Evolutionary conservation across 1,140 invertebrate species (phyloP).

Genomic region (Pygmarrhopalites habei): DNA sequence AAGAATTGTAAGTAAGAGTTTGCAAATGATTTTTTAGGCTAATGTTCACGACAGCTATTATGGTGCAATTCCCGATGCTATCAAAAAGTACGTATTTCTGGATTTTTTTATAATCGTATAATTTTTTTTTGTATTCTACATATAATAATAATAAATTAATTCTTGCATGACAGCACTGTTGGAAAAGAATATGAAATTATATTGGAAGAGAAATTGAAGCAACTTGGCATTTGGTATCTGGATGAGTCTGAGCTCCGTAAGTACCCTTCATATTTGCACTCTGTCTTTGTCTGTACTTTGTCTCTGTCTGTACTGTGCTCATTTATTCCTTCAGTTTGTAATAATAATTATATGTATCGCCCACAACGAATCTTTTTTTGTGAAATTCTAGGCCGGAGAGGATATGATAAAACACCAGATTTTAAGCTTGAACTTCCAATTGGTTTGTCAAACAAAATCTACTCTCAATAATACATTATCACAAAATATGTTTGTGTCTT

Average conservation of each 20-base stretch:
- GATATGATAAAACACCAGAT: slow-evolving; percentile 93
- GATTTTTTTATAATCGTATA: slow-evolving; percentile 11
- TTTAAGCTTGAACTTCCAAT: slow-evolving; percentile 84
- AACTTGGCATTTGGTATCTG: slow-evolving; percentile 59
- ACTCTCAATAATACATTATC: too few species aligned
- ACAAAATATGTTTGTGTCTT: too few species aligned
- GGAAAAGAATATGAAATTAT: slow-evolving; percentile 69
- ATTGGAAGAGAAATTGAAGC: slow-evolving; percentile 53
- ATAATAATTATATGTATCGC: too few species aligned
- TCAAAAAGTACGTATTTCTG: slow-evolving; percentile 55
- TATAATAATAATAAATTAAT: slow-evolving; percentile 3
- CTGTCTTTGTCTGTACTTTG: too few species aligned
- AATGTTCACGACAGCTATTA: slow-evolving; percentile 63
- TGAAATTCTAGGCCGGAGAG: too few species aligned
- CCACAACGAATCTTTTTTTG: too few species aligned
- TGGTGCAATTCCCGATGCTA: slow-evolving; percentile 64
- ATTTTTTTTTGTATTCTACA: not conserved
- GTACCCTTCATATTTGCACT: too few species aligned
- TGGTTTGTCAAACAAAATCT: slow-evolving; percentile 44
- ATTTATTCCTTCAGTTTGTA: too few species aligned
- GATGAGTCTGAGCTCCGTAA: slow-evolving; percentile 74
- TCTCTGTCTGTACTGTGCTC: too few species aligned
- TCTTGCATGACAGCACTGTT: slow-evolving; percentile 50
- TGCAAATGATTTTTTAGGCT: not conserved
- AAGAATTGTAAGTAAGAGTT: too few species aligned